Evolutionary conservation across 2,888 invertebrate species (phyloP).

Genomic region (Geotrupes spiniger): DNA sequence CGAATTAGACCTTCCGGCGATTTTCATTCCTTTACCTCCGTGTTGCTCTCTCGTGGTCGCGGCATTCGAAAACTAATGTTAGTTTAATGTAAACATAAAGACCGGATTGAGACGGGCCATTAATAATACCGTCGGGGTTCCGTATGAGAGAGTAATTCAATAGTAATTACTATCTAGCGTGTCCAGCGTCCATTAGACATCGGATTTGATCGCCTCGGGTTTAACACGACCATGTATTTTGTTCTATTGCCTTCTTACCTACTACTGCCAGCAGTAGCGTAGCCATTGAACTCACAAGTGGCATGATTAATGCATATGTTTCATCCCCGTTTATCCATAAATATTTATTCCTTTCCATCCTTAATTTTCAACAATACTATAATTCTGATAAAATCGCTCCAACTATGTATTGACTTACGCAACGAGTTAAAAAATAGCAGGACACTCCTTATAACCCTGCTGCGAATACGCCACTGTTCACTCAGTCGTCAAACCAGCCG

Average conservation of each 20-base stretch:
- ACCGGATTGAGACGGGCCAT: conserved; percentile 35
- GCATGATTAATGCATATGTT: no score
- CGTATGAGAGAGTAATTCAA: conserved; percentile 42
- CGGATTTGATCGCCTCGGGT: conserved; percentile 31
- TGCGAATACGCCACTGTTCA: neutral
- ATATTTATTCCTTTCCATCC: no score
- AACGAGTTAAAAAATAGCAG: no score
- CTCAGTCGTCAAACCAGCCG: neutral
- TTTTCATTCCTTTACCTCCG: conserved; percentile 1
- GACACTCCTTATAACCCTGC: no score
- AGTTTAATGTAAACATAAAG: conserved; percentile 41
- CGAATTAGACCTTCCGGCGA: no score
- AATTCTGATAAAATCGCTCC: no score
- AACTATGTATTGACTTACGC: no score
- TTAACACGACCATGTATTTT: conserved; percentile 22
- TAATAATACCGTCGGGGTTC: conserved; percentile 42
- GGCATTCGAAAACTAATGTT: conserved; percentile 32
- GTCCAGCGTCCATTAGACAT: conserved; percentile 37
- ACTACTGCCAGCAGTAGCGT: no score
- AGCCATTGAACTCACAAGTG: no score
- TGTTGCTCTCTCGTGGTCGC: neutral
- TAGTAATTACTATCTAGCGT: conserved; percentile 46
- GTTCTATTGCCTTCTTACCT: no score
- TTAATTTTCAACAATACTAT: no score
- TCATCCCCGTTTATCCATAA: no score